Percentiles rank a stretch among this genome's conserved stretches.
Evolutionary conservation across 1,140 invertebrate genomes (phyloP).

Genomic region (Dufourea novaeangliae): DNA sequence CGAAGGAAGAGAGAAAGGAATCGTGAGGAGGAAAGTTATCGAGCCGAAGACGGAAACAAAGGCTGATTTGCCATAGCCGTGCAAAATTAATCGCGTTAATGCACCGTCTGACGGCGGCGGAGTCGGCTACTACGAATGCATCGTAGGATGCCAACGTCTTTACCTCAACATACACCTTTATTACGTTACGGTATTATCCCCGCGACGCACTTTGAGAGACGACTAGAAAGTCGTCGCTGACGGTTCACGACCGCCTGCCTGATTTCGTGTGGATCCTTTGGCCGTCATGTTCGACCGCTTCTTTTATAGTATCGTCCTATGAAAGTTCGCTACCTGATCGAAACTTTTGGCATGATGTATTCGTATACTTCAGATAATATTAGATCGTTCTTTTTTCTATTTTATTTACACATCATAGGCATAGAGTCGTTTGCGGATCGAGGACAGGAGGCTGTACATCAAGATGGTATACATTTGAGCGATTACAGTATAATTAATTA

Average conservation of each 20-base stretch:
- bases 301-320: too few relatives aligned
- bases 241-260: not conserved
- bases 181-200: constrained; percentile 35
- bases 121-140: constrained; percentile 31
- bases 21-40: constrained; percentile 40
- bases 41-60: constrained; percentile 50
- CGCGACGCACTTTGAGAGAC: not conserved
- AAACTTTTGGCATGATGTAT: not conserved
- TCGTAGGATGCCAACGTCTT: not conserved
- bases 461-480: too few relatives aligned
- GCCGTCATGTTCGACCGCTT: not conserved
- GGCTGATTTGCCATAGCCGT: constrained; percentile 24
- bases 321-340: not conserved
- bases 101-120: constrained; percentile 21
- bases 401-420: too few relatives aligned
- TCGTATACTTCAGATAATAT: too few relatives aligned
- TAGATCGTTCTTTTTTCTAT: too few relatives aligned
- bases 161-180: constrained; percentile 12
- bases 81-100: constrained; percentile 66
- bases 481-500: too few relatives aligned
- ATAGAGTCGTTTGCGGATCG: too few relatives aligned
- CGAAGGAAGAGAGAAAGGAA: constrained; percentile 21
- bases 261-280: constrained; percentile 15
- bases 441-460: too few relatives aligned
- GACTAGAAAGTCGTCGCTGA: constrained; percentile 1